Evolutionary conservation across 2,113 vertebrate genomes (phyloP).

Genomic region (Pao palembangensis): DNA sequence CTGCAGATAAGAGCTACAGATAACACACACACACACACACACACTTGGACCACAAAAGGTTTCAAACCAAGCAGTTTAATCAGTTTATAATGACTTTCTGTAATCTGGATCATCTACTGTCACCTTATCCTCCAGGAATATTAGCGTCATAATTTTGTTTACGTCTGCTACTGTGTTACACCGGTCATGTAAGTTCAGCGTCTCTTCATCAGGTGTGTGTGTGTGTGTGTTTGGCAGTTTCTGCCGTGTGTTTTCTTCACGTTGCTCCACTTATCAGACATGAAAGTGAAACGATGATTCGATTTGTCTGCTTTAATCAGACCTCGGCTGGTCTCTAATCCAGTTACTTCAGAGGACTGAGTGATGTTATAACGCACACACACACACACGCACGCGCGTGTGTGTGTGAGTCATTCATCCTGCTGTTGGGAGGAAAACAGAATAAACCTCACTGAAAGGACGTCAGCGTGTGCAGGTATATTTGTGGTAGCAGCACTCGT

Average conservation of each 20-base stretch:
- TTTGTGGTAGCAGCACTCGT: no score
- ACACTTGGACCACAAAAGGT: neutral
- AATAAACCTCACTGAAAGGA: neutral
- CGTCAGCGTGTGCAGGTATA: no score
- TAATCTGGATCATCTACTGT: no score
- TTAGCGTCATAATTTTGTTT: no score
- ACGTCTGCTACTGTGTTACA: no score
- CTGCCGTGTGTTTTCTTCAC: constrained; percentile 11
- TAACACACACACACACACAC: constrained; percentile 19
- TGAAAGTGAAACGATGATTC: constrained; percentile 47
- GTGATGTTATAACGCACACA: constrained; percentile 14
- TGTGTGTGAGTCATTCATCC: constrained; percentile 18
- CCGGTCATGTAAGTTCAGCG: neutral
- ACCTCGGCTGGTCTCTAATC: constrained; percentile 31
- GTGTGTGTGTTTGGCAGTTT: neutral
- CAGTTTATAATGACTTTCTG: no score
- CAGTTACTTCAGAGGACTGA: constrained; percentile 28
- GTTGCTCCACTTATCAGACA: constrained; percentile 28
- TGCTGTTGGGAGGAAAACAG: neutral
- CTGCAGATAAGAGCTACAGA: constrained; percentile 55
- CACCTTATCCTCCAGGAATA: no score
- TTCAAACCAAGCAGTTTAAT: no score
- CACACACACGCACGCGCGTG: constrained; percentile 12
- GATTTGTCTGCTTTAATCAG: constrained; percentile 48
- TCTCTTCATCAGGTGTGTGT: neutral